phyloP scores from a whole-genome alignment of 1,140 invertebrate genomes.

The Bombus waltoni region DNA sequence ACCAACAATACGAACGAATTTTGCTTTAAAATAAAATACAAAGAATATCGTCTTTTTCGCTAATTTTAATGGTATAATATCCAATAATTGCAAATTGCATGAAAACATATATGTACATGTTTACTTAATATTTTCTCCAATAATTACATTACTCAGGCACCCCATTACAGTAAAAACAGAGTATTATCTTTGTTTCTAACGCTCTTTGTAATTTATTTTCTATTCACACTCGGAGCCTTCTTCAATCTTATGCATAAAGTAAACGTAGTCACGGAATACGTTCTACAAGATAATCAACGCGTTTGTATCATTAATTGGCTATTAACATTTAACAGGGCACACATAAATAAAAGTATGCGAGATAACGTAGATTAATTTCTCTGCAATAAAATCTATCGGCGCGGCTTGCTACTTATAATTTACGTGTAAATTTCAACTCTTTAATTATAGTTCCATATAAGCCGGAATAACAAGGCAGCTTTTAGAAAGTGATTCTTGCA shows the following conservation, averaged over 20 bases:
- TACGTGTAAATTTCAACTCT: slow-evolving; percentile 6
- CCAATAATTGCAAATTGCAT: not conserved
- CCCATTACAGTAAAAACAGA: no score
- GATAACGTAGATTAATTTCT: slow-evolving; percentile 15
- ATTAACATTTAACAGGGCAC: slow-evolving; percentile 3
- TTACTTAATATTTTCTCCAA: not conserved
- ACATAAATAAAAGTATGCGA: no score
- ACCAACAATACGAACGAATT: no score
- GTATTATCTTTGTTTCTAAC: not conserved
- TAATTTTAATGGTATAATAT: no score
- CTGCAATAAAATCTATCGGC: not conserved
- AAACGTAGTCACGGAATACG: not conserved
- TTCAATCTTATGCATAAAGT: not conserved
- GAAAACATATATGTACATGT: not conserved
- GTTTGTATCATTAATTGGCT: slow-evolving; percentile 18
- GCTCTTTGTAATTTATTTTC: not conserved
- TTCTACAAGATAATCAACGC: not conserved
- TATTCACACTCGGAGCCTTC: not conserved
- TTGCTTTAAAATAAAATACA: no score
- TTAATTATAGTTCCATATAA: slow-evolving; percentile 11
- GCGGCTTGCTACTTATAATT: not conserved
- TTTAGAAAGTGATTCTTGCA: slow-evolving; percentile 22
- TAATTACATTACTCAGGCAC: not conserved
- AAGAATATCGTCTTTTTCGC: no score
- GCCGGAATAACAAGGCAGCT: not conserved